Evolutionary conservation across 2,888 invertebrate genomes (phyloP).

Genomic region (Empis livida): DNA sequence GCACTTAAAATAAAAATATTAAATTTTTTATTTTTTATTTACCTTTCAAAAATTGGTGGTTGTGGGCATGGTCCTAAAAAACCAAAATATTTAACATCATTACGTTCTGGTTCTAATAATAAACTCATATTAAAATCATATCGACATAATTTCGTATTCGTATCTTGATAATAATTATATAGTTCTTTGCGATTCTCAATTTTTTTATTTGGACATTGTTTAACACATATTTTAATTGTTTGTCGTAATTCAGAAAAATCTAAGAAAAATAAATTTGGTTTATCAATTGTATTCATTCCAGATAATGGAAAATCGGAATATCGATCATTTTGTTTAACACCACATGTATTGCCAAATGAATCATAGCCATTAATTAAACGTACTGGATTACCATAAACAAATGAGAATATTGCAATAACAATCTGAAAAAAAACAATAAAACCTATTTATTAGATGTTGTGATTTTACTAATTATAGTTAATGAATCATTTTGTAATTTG

Average conservation of each 20-base stretch:
- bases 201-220: slow-evolving; percentile 63
- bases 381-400: slow-evolving; percentile 76
- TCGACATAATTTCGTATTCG: slow-evolving; percentile 65
- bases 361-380: slow-evolving; percentile 84
- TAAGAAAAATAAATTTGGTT: slow-evolving; percentile 72
- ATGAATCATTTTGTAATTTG: too few species aligned
- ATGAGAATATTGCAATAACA: slow-evolving; percentile 71
- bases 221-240: slow-evolving; percentile 80
- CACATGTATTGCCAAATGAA: slow-evolving; percentile 91
- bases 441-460: too few species aligned
- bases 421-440: slow-evolving; percentile 54
- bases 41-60: slow-evolving; percentile 65
- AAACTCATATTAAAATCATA: slow-evolving; percentile 50
- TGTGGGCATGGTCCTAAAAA: slow-evolving; percentile 64
- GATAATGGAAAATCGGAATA: slow-evolving; percentile 61
- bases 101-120: slow-evolving; percentile 34
- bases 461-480: too few species aligned
- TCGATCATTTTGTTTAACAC: slow-evolving; percentile 62
- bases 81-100: slow-evolving; percentile 29
- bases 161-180: slow-evolving; percentile 55
- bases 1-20: background rate
- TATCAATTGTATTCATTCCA: slow-evolving; percentile 66
- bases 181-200: slow-evolving; percentile 53
- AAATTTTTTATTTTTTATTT: slow-evolving; percentile 9
- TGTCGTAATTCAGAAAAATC: slow-evolving; percentile 61